phyloP scores from a whole-genome alignment of 1,140 invertebrate species.

The Drosophila neocordata region DNA sequence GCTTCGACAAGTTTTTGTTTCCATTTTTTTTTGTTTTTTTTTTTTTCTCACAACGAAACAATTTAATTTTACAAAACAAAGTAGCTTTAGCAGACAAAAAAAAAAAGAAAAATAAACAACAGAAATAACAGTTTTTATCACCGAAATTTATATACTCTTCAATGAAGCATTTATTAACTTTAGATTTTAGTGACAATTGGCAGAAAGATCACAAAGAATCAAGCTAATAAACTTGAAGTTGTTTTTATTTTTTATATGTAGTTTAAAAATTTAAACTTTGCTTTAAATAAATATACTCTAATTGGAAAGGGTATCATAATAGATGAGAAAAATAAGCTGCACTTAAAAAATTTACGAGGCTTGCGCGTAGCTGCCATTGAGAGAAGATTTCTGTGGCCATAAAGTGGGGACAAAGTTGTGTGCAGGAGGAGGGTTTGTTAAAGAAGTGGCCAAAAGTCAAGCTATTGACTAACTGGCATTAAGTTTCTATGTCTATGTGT shows the following conservation, averaged over 20 bases:
- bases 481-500: slow-evolving; percentile 43
- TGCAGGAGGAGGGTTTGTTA: not conserved
- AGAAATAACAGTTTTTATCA: not conserved
- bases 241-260: too few relatives aligned
- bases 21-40: not conserved
- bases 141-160: not conserved
- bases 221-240: too few relatives aligned
- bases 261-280: too few relatives aligned
- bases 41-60: slow-evolving; percentile 52
- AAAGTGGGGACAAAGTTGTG: slow-evolving; percentile 32
- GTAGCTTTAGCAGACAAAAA: slow-evolving; percentile 23
- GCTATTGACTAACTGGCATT: slow-evolving; percentile 60
- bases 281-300: not conserved
- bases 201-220: too few relatives aligned
- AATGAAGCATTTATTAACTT: too few relatives aligned
- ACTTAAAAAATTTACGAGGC: slow-evolving; percentile 78
- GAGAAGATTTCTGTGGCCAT: slow-evolving; percentile 54
- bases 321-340: slow-evolving; percentile 62
- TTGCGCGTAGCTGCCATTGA: slow-evolving; percentile 16
- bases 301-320: slow-evolving; percentile 31
- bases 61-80: slow-evolving; percentile 77
- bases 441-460: slow-evolving; percentile 30
- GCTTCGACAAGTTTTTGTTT: slow-evolving; percentile 62
- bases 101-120: slow-evolving; percentile 17
- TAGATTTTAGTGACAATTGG: too few relatives aligned